Base-by-base conservation (phyloP, 1,140 invertebrate genomes). In the Nephotettix cincticeps region DNA sequence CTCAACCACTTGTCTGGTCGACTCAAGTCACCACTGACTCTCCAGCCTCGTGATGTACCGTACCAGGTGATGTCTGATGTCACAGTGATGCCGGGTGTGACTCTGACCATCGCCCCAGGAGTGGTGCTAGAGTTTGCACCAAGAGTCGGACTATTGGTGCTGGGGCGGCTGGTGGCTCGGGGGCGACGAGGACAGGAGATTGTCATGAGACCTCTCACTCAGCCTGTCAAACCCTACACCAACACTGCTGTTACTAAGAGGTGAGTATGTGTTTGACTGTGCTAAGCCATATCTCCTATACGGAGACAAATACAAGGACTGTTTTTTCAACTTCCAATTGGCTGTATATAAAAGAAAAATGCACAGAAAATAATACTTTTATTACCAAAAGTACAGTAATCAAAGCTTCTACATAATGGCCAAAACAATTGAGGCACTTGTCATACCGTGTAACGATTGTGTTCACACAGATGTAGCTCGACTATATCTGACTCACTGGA, bases 91-190 rank as follows among this genome's bases (percentile, higher is more conserved):
- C 97, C 97, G 0, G 91, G 88, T 71, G 87, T 88, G 0, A 95
- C 90, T 1, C 81, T 99, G 1, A 91, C 88, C 0, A 95, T 99
- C 70, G 87, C 90, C 69, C 91, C 96, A 1, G 97, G 96, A 4
- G 96, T 98, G 0, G 87, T 91, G 1, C 84, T 99, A 78, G 95
- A 98, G 82, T 98, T 99, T 81, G 91, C 91, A 58, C 96, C 97
- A 1, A 98, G 97, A 83, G 94, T 99, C 73, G 97, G 98, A 0
- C 97, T 99, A 72, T 83, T 99, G 11, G 97, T 99, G 3, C 83
- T 99, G 65, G 98, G 98, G 0, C 91, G 91, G 1, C 81, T 99
- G n/a, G 25, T 75, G 27, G 97, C 96, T 1, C 81, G 89, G 68
- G 98, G 98, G 0, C 87, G 87, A 32, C 84, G 86, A 67, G 90